Percentiles rank a stretch among this genome's conserved stretches.
These are phyloP conservation scores for Poliocrania exsul DNA, from an alignment of 2,797 vertebrate genomes.

Conservation along the genomic window DNA sequence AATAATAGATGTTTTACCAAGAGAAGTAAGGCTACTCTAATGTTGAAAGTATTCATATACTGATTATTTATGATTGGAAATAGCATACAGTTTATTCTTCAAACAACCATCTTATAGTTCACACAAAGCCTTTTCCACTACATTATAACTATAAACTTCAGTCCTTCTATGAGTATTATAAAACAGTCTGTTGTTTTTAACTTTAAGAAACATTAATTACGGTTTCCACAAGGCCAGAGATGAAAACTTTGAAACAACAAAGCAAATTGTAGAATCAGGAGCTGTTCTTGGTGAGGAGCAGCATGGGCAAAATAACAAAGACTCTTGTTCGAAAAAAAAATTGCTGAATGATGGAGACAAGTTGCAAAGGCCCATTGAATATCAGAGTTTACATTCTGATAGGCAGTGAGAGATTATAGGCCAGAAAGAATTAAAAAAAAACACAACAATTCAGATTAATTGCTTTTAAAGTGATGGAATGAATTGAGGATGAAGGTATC, in stretches of 20 bases:
- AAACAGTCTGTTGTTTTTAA: background rate
- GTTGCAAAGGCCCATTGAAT: background rate
- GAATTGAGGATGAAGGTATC: background rate
- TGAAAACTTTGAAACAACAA: background rate
- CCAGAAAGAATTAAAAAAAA: background rate
- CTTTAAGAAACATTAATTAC: background rate
- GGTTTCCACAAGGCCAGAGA: background rate
- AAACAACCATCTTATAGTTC: background rate
- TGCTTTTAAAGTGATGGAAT: background rate
- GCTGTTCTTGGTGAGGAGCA: background rate
- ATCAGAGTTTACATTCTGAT: background rate
- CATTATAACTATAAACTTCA: background rate
- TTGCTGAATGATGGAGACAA: background rate
- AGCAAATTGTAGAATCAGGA: background rate
- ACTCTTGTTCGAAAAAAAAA: background rate
- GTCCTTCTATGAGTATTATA: background rate
- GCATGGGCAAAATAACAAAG: background rate
- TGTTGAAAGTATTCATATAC: background rate
- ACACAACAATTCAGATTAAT: fast-evolving
- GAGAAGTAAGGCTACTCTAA: background rate
- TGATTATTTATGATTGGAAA: background rate
- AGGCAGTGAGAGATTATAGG: background rate
- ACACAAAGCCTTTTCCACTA: background rate
- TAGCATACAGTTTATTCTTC: background rate
- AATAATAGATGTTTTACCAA: background rate